These are phyloP conservation scores for Cheilosia vernalis DNA, from an alignment of 2,888 invertebrate genomes.

Conservation along the genomic window DNA sequence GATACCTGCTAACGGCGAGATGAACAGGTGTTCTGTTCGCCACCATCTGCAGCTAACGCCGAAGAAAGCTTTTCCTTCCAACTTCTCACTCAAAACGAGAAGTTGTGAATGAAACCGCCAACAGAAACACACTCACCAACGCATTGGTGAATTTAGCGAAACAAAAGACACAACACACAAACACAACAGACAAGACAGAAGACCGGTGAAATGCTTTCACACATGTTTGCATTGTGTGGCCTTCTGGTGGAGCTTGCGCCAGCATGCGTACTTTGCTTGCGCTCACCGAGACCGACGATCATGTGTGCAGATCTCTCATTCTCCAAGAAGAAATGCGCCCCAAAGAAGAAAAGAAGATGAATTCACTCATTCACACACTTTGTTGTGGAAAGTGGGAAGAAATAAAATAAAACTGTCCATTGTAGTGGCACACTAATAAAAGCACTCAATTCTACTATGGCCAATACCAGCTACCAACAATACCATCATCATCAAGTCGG, in stretches of 20 bases:
- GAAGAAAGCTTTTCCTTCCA: slow-evolving; percentile 50
- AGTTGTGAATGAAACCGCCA: slow-evolving; percentile 64
- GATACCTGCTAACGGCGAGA: slow-evolving; percentile 68
- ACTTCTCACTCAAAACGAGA: slow-evolving; percentile 42
- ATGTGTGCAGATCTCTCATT: slow-evolving; percentile 58
- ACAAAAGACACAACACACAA: slow-evolving; percentile 30
- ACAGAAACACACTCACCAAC: slow-evolving; percentile 23
- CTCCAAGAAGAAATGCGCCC: slow-evolving; percentile 31
- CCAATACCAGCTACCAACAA: slow-evolving; percentile 42
- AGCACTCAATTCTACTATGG: slow-evolving; percentile 72
- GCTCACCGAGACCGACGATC: slow-evolving; percentile 31
- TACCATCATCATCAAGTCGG: slow-evolving; percentile 66
- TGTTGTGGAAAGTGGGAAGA: slow-evolving; percentile 51
- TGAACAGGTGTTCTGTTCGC: slow-evolving; percentile 64
- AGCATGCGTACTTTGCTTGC: slow-evolving; percentile 29
- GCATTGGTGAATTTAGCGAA: slow-evolving; percentile 55
- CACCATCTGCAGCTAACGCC: slow-evolving; percentile 15
- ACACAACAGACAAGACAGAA: background rate
- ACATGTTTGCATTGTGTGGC: slow-evolving; percentile 38
- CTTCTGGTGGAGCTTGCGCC: slow-evolving; percentile 9
- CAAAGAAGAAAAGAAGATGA: slow-evolving; percentile 44
- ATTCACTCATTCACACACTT: slow-evolving; percentile 64
- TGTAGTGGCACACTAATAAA: slow-evolving; percentile 48
- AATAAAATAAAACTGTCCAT: slow-evolving; percentile 40
- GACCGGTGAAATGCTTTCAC: slow-evolving; percentile 72